Evolutionary conservation across 2,888 invertebrate genomes (phyloP).

Genomic region (Melinaea marsaeus): DNA sequence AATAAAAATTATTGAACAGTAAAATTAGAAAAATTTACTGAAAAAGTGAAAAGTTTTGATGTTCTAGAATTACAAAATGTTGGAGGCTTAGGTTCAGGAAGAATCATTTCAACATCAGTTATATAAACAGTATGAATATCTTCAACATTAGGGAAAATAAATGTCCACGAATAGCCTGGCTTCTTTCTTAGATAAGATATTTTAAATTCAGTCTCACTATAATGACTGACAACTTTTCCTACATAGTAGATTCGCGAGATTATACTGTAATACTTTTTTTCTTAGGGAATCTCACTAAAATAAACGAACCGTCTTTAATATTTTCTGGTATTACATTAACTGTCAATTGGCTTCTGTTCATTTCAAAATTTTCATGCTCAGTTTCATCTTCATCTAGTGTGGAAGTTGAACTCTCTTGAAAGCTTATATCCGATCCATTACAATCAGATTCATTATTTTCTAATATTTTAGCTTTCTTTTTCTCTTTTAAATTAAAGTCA

Average conservation of each 20-base stretch:
- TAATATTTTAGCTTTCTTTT: constrained; percentile 12
- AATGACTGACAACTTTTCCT: constrained; percentile 4
- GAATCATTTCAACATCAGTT: constrained; percentile 10
- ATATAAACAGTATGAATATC: constrained; percentile 2
- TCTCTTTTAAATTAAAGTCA: constrained; percentile 7
- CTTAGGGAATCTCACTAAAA: constrained; percentile 13
- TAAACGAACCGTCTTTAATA: constrained; percentile 19
- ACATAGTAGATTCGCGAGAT: background rate
- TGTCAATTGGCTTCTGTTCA: no score
- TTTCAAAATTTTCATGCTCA: no score
- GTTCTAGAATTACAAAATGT: constrained; percentile 10
- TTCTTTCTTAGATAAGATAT: background rate
- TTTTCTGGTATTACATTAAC: no score
- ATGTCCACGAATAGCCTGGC: background rate
- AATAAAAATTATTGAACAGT: constrained; percentile 6
- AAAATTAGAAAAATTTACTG: constrained; percentile 8
- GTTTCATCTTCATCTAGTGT: no score
- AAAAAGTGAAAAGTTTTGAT: constrained; percentile 11
- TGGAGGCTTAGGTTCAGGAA: constrained; percentile 9
- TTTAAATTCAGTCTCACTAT: no score
- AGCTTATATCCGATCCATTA: no score
- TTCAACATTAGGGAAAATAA: background rate
- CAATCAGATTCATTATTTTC: no score
- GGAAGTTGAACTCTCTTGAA: no score
- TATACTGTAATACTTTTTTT: background rate